Evolutionary conservation across 2,113 vertebrate genomes (phyloP).

Genomic region (Arizona elegans): DNA sequence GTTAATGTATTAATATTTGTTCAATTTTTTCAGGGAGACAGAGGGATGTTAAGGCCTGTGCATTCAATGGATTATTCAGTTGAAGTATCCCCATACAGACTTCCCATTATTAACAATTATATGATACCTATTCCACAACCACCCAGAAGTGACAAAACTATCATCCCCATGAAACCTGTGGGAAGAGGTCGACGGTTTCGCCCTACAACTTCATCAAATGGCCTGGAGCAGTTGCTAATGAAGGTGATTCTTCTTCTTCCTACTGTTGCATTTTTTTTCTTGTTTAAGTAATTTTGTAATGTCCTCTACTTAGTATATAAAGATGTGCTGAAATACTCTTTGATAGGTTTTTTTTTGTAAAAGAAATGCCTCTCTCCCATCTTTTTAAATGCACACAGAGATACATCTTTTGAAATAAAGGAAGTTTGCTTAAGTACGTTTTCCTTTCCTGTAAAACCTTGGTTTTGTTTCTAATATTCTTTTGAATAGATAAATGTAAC

Average conservation of each 20-base stretch:
- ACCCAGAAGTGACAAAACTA: constrained; percentile 56
- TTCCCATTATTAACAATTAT: constrained; percentile 75
- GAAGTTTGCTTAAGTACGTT: background rate
- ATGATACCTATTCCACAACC: constrained; percentile 72
- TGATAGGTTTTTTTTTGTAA: background rate
- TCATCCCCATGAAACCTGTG: constrained; percentile 43
- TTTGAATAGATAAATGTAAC: background rate
- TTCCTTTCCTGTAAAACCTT: background rate
- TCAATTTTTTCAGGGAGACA: constrained; percentile 71
- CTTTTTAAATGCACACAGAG: background rate
- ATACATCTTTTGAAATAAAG: background rate
- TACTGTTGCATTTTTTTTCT: background rate
- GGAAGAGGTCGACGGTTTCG: constrained; percentile 69
- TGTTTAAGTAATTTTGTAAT: fast-evolving
- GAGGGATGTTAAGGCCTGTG: constrained; percentile 55
- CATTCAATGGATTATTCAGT: constrained; percentile 53
- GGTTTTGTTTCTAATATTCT: background rate
- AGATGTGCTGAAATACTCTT: background rate
- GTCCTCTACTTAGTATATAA: fast-evolving
- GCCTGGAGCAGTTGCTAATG: constrained; percentile 49
- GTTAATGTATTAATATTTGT: background rate
- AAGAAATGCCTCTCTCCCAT: background rate
- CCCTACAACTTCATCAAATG: constrained; percentile 72
- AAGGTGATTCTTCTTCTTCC: constrained; percentile 52
- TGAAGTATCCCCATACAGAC: constrained; percentile 71